Evolutionary conservation across 2,113 vertebrate species (phyloP).

Genomic region (Engystomops pustulosus): DNA sequence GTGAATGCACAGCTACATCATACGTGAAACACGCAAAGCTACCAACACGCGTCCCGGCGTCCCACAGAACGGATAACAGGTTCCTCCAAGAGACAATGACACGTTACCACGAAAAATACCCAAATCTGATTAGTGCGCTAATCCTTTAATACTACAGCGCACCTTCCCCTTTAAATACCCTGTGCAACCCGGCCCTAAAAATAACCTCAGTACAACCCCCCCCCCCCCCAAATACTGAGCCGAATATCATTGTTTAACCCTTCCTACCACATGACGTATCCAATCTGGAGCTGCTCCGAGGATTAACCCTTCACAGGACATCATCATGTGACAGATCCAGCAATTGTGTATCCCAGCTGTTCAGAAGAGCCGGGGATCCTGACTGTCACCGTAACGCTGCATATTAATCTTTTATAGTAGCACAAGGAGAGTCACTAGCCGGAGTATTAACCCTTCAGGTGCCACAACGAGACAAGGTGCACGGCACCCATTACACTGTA

Average conservation of each 20-base stretch:
- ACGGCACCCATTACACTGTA: too few species aligned
- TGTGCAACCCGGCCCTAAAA: neutral
- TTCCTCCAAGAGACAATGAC: neutral
- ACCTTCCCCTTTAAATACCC: slow-evolving; percentile 1
- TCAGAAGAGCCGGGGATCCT: neutral
- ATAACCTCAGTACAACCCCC: slow-evolving; percentile 7
- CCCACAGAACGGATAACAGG: too few species aligned
- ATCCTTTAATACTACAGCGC: neutral
- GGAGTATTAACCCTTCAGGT: neutral
- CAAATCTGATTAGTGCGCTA: slow-evolving; percentile 5
- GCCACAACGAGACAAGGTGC: too few species aligned
- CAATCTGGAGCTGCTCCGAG: too few species aligned
- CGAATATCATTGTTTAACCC: too few species aligned
- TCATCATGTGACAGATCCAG: too few species aligned
- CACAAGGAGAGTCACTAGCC: neutral
- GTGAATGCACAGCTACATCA: neutral
- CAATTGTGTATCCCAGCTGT: too few species aligned
- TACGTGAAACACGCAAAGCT: too few species aligned
- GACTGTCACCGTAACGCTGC: neutral
- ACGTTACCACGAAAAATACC: neutral
- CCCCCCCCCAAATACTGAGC: too few species aligned
- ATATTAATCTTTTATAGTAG: neutral
- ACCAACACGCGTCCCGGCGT: too few species aligned
- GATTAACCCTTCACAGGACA: neutral
- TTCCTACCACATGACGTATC: too few species aligned